These are phyloP conservation scores for Oryzias curvinotus DNA, from an alignment of 2,113 vertebrate genomes.

Conservation along the genomic window DNA sequence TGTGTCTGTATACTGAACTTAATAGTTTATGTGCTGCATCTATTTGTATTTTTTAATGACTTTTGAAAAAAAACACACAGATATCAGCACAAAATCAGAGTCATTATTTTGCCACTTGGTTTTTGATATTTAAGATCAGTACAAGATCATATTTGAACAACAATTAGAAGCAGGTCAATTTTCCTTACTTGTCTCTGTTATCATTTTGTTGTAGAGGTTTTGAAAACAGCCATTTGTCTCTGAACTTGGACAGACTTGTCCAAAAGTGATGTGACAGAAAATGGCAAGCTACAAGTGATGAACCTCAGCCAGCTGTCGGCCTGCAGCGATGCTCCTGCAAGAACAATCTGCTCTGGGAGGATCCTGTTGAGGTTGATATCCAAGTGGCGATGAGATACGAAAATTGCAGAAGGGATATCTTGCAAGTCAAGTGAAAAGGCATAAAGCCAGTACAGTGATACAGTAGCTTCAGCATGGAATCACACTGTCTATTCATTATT, in stretches of 20 bases:
- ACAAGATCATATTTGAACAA: constrained; percentile 7
- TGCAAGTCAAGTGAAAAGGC: constrained; percentile 29
- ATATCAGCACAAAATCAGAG: neutral
- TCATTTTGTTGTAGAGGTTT: constrained; percentile 3
- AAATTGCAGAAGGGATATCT: constrained; percentile 49
- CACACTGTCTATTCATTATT: constrained; percentile 34
- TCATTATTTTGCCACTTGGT: constrained; percentile 10
- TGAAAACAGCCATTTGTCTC: constrained; percentile 47
- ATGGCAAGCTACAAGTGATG: constrained; percentile 62
- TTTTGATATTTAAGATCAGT: constrained; percentile 2
- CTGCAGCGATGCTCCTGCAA: constrained; percentile 56
- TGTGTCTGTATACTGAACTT: constrained; percentile 9
- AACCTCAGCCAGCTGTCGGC: constrained; percentile 69
- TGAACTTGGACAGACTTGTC: constrained; percentile 56
- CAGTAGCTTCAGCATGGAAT: constrained; percentile 20
- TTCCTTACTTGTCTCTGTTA: too few relatives aligned
- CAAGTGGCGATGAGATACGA: constrained; percentile 46
- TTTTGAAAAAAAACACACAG: constrained; percentile 4
- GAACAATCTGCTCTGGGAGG: constrained; percentile 28
- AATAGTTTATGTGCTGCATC: constrained; percentile 27
- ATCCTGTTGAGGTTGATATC: constrained; percentile 25
- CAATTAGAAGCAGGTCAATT: too few relatives aligned
- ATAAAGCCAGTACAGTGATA: constrained; percentile 24
- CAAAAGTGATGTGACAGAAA: constrained; percentile 60
- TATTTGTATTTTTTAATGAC: constrained; percentile 32